Evolutionary conservation across 2,113 vertebrate genomes (phyloP), one percentile per base, ranked within the genome.

Genomic region (Perca fluviatilis): DNA sequence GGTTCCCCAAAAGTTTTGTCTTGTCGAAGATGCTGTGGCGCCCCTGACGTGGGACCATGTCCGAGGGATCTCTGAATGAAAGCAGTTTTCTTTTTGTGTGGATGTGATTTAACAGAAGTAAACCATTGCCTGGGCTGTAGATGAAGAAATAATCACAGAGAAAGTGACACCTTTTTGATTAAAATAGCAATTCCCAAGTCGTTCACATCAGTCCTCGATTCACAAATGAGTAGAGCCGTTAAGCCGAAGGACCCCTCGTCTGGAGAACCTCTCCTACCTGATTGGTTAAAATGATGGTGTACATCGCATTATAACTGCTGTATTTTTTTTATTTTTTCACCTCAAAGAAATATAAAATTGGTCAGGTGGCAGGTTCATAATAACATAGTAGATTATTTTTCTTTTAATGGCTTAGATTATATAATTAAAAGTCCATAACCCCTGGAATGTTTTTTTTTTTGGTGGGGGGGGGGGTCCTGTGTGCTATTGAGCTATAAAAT

Each of bases 401-500:
- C 57, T 78, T 43, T 82, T 2, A 61, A 85, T 90, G 86, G 80
- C 76, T 86, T 89, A 43, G 30, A 67, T 87, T 71, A 63, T 50
- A 80, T 76, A 43, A 36, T 54, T 74, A 3, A 79, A 80, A 66
- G n/a, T 82, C 30, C 50, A 33, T 77, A 80, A 83, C 61, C 66
- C 58, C 56, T 77, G 81, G 74, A 87, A 87, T 88, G 71, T 89
- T 40, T 63, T 70, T 62, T 47, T 65, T 53, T 74, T 49, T 51
- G 3, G 3, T n/a, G n/a, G n/a, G n/a, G 27, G 25, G 25, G 25
- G 30, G 64, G 61, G 47, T 86, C 18, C 18, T 60, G 25, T 84
- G 72, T 65, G 79, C 73, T 86, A 73, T 87, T 78, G 50, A 87
- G 61, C 74, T 92, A 89, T 75, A 91, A 89, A 91, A 90, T 85